phyloP scores from a whole-genome alignment of 2,113 vertebrate species.

The Piaya cayana region DNA sequence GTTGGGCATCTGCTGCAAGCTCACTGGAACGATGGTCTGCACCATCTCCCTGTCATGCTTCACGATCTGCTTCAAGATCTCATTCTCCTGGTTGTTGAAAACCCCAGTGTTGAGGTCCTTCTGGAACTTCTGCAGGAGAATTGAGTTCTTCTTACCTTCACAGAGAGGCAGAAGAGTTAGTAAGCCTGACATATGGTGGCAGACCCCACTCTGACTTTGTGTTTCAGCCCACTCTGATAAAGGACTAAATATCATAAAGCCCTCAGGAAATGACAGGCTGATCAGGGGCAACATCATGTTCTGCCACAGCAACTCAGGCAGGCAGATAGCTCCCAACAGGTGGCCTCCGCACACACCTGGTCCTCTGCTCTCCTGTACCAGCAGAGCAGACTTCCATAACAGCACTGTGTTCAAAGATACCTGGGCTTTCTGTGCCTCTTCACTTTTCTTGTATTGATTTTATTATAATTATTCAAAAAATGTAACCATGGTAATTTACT shows the following conservation, averaged over 20 bases:
- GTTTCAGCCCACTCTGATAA: not conserved
- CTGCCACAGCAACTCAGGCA: too few relatives aligned
- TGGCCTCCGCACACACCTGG: fast-evolving
- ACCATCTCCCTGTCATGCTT: conserved; percentile 98
- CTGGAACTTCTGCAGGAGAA: conserved; percentile 98
- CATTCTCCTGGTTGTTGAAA: conserved; percentile 99
- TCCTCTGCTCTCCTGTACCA: not conserved
- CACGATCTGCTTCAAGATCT: conserved; percentile 98
- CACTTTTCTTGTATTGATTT: not conserved
- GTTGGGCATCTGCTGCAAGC: conserved; percentile 81
- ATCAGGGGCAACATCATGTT: not conserved
- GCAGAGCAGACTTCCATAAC: fast-evolving
- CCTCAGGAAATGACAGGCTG: not conserved
- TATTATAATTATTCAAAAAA: not conserved
- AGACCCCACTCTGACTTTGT: not conserved
- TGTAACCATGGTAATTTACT: not conserved
- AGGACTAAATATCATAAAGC: too few relatives aligned
- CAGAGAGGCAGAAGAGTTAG: conserved; percentile 42
- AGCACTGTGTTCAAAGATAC: not conserved
- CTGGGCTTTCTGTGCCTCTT: not conserved
- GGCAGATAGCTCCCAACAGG: fast-evolving
- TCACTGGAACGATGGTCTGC: conserved; percentile 85
- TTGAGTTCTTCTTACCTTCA: conserved; percentile 96
- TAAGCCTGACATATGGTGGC: fast-evolving
- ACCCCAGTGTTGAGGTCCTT: conserved; percentile 98